Percentiles rank a stretch among this genome's conserved stretches.
Evolutionary conservation across 2,113 vertebrate genomes (phyloP).

Genomic region (Strix uralensis): DNA sequence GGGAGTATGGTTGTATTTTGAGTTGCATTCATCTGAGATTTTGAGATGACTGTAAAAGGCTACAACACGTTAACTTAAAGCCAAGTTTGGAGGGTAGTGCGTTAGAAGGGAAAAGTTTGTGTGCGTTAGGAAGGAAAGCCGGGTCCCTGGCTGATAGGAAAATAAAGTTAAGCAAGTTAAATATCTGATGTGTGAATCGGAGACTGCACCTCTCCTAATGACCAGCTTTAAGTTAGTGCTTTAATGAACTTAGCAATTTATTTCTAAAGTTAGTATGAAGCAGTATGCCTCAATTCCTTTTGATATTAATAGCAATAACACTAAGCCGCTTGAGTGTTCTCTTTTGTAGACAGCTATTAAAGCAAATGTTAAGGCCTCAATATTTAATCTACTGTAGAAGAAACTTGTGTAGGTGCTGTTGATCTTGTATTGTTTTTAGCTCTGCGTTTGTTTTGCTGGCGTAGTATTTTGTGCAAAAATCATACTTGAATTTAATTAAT

Average conservation of each 20-base stretch:
- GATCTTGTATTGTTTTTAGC: neutral
- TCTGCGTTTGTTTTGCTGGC: neutral
- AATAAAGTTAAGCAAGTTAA: neutral
- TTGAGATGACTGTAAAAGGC: neutral
- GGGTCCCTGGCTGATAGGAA: neutral
- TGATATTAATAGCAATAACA: neutral
- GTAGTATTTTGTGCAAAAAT: slow-evolving; percentile 1
- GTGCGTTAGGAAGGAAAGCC: neutral
- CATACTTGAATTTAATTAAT: neutral
- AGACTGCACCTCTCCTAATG: neutral
- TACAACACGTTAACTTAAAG: neutral
- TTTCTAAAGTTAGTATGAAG: neutral
- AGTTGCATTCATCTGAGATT: neutral
- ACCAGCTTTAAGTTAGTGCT: neutral
- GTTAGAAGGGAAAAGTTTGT: neutral
- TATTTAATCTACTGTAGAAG: neutral
- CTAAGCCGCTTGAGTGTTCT: neutral
- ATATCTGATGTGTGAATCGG: neutral
- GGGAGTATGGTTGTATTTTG: neutral
- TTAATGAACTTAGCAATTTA: neutral
- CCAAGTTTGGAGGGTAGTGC: neutral
- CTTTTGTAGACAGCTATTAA: neutral
- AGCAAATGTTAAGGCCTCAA: neutral
- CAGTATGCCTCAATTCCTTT: neutral
- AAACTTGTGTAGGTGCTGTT: neutral